phyloP scores from a whole-genome alignment of 1,140 invertebrate genomes.

The Monomorium pharaonis region DNA sequence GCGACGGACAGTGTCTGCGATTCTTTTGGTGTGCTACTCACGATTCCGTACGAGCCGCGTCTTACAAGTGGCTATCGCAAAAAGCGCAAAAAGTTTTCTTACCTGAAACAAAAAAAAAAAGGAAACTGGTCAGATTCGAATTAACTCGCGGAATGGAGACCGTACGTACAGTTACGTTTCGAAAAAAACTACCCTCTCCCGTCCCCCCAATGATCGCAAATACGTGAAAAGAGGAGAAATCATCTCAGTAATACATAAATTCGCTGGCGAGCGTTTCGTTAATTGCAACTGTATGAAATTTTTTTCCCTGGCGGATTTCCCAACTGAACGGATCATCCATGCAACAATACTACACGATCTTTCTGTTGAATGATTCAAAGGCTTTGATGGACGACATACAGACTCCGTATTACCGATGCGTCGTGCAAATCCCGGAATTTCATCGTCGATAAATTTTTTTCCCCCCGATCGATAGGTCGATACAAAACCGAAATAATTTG shows the following conservation, averaged over 20 bases:
- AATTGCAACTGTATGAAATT: background rate
- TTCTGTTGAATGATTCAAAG: slow-evolving; percentile 44
- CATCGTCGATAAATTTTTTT: slow-evolving; percentile 51
- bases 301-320: background rate
- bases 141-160: background rate
- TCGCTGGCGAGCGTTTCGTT: background rate
- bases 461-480: slow-evolving; percentile 72
- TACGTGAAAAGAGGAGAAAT: background rate
- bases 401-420: slow-evolving; percentile 29
- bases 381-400: slow-evolving; percentile 36
- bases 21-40: slow-evolving; percentile 15
- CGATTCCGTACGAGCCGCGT: background rate
- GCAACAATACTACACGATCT: background rate
- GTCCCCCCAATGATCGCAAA: too few relatives aligned
- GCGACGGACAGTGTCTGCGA: background rate
- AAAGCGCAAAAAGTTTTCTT: background rate
- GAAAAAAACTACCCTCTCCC: background rate
- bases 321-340: background rate
- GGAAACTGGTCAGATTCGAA: background rate
- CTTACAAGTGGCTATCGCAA: background rate
- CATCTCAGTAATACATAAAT: background rate
- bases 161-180: background rate
- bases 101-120: background rate
- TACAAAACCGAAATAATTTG: slow-evolving; percentile 82
- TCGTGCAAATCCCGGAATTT: slow-evolving; percentile 51